Evolutionary conservation across 2,113 vertebrate species (phyloP).

Genomic region (Crotalus horridus): DNA sequence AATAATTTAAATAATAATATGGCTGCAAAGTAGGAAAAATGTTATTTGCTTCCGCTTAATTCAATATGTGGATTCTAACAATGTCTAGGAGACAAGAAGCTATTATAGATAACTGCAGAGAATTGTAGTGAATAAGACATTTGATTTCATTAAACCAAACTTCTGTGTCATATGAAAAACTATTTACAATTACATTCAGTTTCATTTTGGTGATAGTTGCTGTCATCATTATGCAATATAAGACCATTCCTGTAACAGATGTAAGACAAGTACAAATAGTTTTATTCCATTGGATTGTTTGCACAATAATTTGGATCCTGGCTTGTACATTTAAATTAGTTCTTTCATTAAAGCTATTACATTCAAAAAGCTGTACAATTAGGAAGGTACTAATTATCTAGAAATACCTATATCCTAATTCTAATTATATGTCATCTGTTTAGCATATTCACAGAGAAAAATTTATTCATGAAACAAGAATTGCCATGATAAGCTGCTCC

Average conservation of each 20-base stretch:
- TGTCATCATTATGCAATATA: background rate
- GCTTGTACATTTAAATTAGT: background rate
- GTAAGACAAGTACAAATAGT: background rate
- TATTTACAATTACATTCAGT: background rate
- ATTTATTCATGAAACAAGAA: background rate
- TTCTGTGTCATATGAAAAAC: background rate
- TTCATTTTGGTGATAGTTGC: background rate
- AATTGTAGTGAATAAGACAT: background rate
- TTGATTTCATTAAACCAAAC: background rate
- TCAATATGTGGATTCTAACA: background rate
- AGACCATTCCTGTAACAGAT: background rate
- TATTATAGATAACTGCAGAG: background rate
- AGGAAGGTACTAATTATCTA: background rate
- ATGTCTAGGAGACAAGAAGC: background rate
- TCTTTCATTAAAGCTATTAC: background rate
- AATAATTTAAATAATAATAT: background rate
- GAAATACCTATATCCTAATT: background rate
- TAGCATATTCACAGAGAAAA: background rate
- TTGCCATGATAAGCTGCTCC: background rate
- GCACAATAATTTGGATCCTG: background rate
- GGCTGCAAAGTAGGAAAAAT: background rate
- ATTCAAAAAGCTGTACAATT: background rate
- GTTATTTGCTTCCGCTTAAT: background rate
- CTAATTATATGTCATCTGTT: background rate
- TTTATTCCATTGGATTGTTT: background rate